Base-by-base conservation (phyloP, 2,888 invertebrate species). In the Heteromurus nitidus region DNA sequence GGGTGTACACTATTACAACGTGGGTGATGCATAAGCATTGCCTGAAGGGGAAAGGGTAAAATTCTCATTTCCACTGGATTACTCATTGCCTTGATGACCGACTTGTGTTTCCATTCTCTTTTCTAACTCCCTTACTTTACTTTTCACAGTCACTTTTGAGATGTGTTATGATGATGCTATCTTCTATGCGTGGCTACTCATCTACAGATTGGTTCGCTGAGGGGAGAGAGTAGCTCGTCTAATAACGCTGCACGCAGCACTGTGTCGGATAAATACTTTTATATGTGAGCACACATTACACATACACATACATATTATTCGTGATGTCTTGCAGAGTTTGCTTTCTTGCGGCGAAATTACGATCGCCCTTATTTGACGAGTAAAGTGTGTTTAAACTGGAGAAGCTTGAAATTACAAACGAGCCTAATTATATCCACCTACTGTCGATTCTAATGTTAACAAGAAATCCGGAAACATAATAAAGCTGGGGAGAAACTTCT, bases 1-100 rank as follows among this genome's bases (percentile, higher is more conserved):
- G 31, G 65, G 60, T 80, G 74, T 58, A 20, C 70, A 70, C 58
- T 70, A 70, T 70, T 53, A 70, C 58, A 36, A 70, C 58, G 36
- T 53, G 58, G 20, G 55, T 47, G 64, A 74, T 67, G 65, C 73
- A 67, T 80, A 72, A 72, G 79, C 69, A 69, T 55, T 60, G 75
- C 75, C 81, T 70, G 70, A 69, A 75, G 75, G 81, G 74, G 64
- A 65, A 69, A 68, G 70, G 74, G 74, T 53, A 62, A 80, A 80
- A 69, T 81, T 81, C 81, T 81, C 62, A 75, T 81, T 81, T 81
- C 70, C 81, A 80, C 68, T 42, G 47, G 70, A 69, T 81, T 81
- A 69, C 74, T 64, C 75, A 75, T 69, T 69, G 64, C 69, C 30
- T 60, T 44, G 69, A 65, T 79, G 74, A 81, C 80, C 73, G 76